Conservation (phyloP, 2,888 invertebrate species). For the Empis stercorea region DNA sequence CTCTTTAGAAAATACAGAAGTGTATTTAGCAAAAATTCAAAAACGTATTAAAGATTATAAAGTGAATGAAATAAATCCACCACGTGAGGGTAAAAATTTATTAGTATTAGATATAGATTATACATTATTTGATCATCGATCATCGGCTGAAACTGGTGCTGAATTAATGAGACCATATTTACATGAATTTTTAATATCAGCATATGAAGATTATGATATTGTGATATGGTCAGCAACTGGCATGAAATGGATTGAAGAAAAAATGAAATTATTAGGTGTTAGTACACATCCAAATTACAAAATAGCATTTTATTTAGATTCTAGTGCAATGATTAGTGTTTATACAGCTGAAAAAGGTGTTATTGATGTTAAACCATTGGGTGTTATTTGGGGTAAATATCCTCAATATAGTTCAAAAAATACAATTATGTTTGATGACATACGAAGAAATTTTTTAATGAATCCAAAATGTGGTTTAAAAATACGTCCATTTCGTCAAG, state of each 20-base stretch:
- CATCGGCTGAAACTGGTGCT: constrained; percentile 71
- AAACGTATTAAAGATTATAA: constrained; percentile 72
- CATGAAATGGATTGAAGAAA: constrained; percentile 98
- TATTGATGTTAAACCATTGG: constrained; percentile 88
- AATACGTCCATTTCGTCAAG: constrained; percentile 82
- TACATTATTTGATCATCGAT: constrained; percentile 90
- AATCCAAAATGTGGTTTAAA: constrained; percentile 88
- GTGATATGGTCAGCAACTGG: constrained; percentile 98
- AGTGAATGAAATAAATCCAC: constrained; percentile 66
- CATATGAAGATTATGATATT: constrained; percentile 86
- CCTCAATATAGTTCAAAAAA: constrained; percentile 78
- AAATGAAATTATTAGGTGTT: constrained; percentile 87
- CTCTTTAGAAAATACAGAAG: constrained; percentile 36
- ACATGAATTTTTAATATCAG: constrained; percentile 82
- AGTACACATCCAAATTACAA: constrained; percentile 72
- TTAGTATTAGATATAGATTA: constrained; percentile 94
- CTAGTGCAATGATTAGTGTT: constrained; percentile 89
- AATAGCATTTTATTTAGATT: constrained; percentile 84
- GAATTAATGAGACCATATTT: constrained; percentile 91
- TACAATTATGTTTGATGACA: constrained; percentile 97
- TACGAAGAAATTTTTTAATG: constrained; percentile 91
- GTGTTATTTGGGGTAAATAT: constrained; percentile 94
- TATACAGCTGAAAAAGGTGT: constrained; percentile 82
- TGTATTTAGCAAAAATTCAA: constrained; percentile 69
- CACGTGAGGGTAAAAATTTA: constrained; percentile 74